A percentile compares a stretch with the other conserved stretches of the same genome.
phyloP scores from a whole-genome alignment of 2,888 invertebrate genomes.

The Blera fallax region DNA sequence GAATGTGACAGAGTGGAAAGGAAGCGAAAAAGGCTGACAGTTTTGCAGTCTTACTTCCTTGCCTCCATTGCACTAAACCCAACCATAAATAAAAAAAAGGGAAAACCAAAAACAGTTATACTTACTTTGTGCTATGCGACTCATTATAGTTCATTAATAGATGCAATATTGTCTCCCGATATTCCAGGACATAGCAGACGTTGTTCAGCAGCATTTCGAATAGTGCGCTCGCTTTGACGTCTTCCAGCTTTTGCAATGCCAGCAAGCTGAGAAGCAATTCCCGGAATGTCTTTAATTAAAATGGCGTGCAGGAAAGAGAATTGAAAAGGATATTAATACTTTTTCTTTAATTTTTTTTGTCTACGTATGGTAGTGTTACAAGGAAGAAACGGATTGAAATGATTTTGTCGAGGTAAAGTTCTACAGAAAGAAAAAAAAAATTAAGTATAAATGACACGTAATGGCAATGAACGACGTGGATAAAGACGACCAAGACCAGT shows the following conservation, averaged over 20 bases:
- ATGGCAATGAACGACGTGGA: conserved; percentile 34
- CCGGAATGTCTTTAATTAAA: conserved; percentile 85
- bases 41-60: conserved; percentile 15
- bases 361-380: not conserved
- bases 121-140: conserved; percentile 91
- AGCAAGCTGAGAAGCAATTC: conserved; percentile 93
- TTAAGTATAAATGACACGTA: conserved; percentile 51
- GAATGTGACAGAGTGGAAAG: not conserved
- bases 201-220: conserved; percentile 94
- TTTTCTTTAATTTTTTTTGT: conserved; percentile 43
- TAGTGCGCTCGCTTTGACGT: conserved; percentile 88
- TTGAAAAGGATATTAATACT: conserved; percentile 57
- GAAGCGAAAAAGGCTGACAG: not conserved
- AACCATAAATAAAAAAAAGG: conserved; percentile 68
- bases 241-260: conserved; percentile 90
- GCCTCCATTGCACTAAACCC: conserved; percentile 62
- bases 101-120: conserved; percentile 72
- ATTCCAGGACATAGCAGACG: conserved; percentile 96
- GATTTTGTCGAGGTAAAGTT: not conserved
- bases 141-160: conserved; percentile 92
- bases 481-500: not conserved
- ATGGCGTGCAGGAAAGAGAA: conserved; percentile 31
- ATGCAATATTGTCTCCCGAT: conserved; percentile 93
- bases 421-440: not conserved
- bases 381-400: not conserved